Evolutionary conservation across 2,113 vertebrate genomes (phyloP).

Genomic region (Abramis brama): DNA sequence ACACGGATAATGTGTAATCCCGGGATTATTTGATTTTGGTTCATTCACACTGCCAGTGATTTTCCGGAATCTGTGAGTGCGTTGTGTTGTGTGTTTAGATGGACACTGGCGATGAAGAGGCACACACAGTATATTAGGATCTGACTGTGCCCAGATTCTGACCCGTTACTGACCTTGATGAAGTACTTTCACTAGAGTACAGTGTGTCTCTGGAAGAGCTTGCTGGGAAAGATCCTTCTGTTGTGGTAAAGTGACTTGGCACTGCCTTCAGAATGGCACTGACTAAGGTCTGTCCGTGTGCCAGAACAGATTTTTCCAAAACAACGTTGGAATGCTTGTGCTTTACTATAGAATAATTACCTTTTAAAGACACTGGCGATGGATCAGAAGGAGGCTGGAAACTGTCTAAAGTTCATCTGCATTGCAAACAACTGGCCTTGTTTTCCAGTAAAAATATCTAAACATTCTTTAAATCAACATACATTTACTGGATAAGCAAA

Average conservation of each 20-base stretch:
- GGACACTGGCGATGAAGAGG: not conserved
- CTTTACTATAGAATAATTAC: not conserved
- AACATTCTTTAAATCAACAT: not conserved
- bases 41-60: too few relatives aligned
- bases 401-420: not conserved
- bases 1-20: too few relatives aligned
- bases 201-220: conserved; percentile 61
- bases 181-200: conserved; percentile 59
- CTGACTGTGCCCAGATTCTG: not conserved
- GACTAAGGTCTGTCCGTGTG: conserved; percentile 63
- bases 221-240: conserved; percentile 63
- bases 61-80: too few relatives aligned
- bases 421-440: not conserved
- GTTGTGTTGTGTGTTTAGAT: not conserved
- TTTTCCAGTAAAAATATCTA: not conserved
- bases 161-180: conserved; percentile 29
- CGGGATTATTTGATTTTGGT: too few relatives aligned
- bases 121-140: not conserved
- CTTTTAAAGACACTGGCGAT: not conserved
- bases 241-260: conserved; percentile 70
- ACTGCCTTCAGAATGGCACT: conserved; percentile 62
- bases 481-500: not conserved
- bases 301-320: conserved; percentile 42
- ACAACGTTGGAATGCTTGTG: not conserved
- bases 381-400: not conserved